Base-by-base conservation (phyloP, 1,140 invertebrate genomes). In the Grapholita molesta region DNA sequence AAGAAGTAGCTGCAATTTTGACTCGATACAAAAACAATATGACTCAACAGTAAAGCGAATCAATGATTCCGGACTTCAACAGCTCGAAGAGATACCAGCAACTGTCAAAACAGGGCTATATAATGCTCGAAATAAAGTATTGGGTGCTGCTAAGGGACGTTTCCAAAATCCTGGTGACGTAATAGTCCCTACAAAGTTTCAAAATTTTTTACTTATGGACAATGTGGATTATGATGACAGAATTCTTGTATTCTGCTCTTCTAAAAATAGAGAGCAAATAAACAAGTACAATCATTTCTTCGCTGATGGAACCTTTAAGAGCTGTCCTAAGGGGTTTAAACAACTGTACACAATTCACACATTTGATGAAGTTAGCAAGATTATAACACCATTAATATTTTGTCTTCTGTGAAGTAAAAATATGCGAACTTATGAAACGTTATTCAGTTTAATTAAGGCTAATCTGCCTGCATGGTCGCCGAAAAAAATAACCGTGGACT, bases 361-460 rank as follows among this genome's bases (percentile, higher is more conserved):
- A 18, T 66, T 66, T 38, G 33, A 66, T 38, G 33, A 66, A 66
- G 23, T 24, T 35, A 66, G 11, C 28, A 35, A 66, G n/a, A 23
- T 23, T 23, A 66, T 66, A 66, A 38, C 21, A 33, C 64, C 64
- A 21, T 66, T 66, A 66, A 66, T 66, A 66, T 66, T 66, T 38
- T 33, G 30, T 66, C 64, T 66, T n/a, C 61, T 64, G 61, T 32
- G 24, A 12, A 32, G 28, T 64, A 64, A 64, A 30, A 66, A 66
- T 38, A 66, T 18, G 30, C 32, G 9, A 12, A 66, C 15, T 12
- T 66, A 66, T 42, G 64, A 66, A 66, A 66, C 15, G 21, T 66
- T 66, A 24, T 38, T 66, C 12, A 66, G 21, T 3, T 35, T 66
- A 6, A 66, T 66, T 23, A 38, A 66, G 21, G 21, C 64, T 42